Evolutionary conservation across 2,888 invertebrate species (phyloP).

Genomic region (Eupithecia exiguata): DNA sequence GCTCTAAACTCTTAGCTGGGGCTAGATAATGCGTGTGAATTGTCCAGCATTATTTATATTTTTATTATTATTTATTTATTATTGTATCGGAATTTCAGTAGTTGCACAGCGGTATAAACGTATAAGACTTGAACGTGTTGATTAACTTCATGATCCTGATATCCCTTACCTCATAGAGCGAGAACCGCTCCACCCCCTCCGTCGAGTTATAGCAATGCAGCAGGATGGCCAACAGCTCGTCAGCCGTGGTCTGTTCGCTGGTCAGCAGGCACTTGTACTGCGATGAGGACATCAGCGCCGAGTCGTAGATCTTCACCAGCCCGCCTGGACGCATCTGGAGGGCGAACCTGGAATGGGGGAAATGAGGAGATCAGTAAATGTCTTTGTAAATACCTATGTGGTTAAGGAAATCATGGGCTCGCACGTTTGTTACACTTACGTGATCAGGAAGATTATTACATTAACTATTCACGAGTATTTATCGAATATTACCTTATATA

Average conservation of each 20-base stretch:
- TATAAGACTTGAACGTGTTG: no score
- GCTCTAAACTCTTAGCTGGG: no score
- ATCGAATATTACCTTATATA: no score
- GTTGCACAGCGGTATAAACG: no score
- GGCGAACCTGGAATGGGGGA: constrained; percentile 86
- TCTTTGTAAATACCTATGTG: not conserved
- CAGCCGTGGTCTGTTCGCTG: constrained; percentile 94
- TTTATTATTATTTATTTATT: no score
- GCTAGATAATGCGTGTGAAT: no score
- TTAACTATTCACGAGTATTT: no score
- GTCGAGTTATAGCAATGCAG: constrained; percentile 93
- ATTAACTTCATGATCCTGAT: not conserved
- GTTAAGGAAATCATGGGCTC: not conserved
- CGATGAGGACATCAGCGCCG: constrained; percentile 94
- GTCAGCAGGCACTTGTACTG: constrained; percentile 96
- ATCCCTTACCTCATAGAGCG: constrained; percentile 90
- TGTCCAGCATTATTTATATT: no score
- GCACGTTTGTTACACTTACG: no score
- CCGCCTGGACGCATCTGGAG: constrained; percentile 94
- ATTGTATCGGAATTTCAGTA: no score
- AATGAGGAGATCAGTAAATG: not conserved
- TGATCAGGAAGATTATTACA: no score
- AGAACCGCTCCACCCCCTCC: constrained; percentile 93
- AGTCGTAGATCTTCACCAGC: constrained; percentile 96
- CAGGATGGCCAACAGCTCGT: constrained; percentile 92